These are phyloP conservation scores for Capromys pilorides DNA, from an alignment of 2,797 vertebrate genomes.

Conservation along the genomic window DNA sequence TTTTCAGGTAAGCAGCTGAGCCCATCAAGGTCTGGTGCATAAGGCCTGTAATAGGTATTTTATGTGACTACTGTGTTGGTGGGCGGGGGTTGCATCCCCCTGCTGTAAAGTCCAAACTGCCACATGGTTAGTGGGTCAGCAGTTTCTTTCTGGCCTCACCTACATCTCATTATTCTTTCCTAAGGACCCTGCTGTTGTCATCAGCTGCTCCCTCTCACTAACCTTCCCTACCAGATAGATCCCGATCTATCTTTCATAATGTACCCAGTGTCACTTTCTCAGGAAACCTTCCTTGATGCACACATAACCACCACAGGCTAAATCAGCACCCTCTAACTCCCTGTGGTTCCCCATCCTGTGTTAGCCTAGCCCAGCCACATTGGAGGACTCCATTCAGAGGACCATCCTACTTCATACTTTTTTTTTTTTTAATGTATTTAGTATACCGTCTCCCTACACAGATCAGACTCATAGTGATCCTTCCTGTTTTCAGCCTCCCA, in stretches of 20 bases:
- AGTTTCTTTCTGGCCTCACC: fast-evolving
- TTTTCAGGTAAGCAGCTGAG: background rate
- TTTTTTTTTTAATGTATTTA: too few species aligned
- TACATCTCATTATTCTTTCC: fast-evolving
- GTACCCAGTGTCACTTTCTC: background rate
- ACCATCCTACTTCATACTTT: background rate
- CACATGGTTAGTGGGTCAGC: background rate
- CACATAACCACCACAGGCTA: background rate
- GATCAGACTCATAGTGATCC: too few species aligned
- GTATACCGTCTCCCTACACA: too few species aligned
- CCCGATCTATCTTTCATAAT: background rate
- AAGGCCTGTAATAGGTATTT: background rate
- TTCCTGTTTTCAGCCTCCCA: too few species aligned
- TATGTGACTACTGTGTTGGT: background rate
- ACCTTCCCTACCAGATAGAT: background rate
- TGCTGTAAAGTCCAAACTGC: background rate
- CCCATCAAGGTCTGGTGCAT: background rate
- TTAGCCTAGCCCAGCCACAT: background rate
- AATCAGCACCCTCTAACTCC: background rate
- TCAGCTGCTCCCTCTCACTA: too few species aligned
- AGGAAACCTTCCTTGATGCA: background rate
- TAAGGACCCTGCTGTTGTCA: background rate
- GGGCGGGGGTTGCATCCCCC: background rate
- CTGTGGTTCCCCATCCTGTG: background rate
- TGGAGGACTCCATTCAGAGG: background rate